Evolutionary conservation across 2,113 vertebrate species (phyloP).

Genomic region (Apodemus speciosus): DNA sequence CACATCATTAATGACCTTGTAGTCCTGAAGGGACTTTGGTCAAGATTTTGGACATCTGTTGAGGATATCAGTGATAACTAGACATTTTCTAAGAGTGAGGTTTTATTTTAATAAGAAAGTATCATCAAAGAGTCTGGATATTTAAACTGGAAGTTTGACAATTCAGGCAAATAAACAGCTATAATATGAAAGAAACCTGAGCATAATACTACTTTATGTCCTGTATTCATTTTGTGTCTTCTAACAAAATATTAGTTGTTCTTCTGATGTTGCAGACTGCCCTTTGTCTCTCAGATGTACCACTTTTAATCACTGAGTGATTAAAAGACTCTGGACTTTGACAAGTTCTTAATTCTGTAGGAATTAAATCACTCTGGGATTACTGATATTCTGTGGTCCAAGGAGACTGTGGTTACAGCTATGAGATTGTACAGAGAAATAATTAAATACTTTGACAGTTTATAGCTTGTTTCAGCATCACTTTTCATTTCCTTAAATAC

Average conservation of each 20-base stretch:
- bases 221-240: too few relatives aligned
- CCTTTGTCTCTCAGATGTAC: too few relatives aligned
- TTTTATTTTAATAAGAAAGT: slow-evolving; percentile 27
- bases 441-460: slow-evolving; percentile 52
- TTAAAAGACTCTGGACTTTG: slow-evolving; percentile 56
- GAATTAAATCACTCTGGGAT: slow-evolving; percentile 13
- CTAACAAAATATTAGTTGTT: too few relatives aligned
- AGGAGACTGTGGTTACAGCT: slow-evolving; percentile 36
- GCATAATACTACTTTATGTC: too few relatives aligned
- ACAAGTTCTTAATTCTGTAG: slow-evolving; percentile 25
- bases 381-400: not conserved
- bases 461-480: slow-evolving; percentile 36
- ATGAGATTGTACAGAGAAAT: slow-evolving; percentile 46
- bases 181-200: too few relatives aligned
- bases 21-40: not conserved
- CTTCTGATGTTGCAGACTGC: too few relatives aligned
- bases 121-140: not conserved
- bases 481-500: slow-evolving; percentile 65
- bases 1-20: slow-evolving; percentile 25
- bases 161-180: slow-evolving; percentile 39
- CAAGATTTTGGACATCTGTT: not conserved
- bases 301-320: too few relatives aligned
- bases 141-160: slow-evolving; percentile 55
- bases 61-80: not conserved
- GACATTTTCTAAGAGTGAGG: slow-evolving; percentile 5